Percentiles rank a stretch among this genome's conserved stretches.
phyloP scores from a whole-genome alignment of 2,888 invertebrate genomes.

The Megaustenia siamemsis region DNA sequence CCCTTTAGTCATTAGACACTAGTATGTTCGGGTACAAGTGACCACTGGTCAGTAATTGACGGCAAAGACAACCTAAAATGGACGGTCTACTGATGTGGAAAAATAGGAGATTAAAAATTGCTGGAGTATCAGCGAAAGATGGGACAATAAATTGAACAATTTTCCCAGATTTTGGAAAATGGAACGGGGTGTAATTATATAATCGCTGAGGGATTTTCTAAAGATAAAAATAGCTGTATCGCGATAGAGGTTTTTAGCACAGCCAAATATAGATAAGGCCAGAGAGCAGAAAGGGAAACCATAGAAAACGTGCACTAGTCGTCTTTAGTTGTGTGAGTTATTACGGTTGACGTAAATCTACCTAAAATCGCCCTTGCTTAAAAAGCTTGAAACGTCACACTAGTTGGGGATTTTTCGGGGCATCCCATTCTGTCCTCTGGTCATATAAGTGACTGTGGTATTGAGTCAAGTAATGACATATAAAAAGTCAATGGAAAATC shows the following conservation, averaged over 20 bases:
- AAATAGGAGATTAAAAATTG: conserved; percentile 50
- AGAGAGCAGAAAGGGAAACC: too few species aligned
- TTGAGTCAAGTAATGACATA: too few species aligned
- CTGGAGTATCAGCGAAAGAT: not conserved
- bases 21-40: conserved; percentile 9
- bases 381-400: too few species aligned
- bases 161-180: conserved; percentile 24
- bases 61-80: conserved; percentile 39
- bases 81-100: conserved; percentile 42
- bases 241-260: not conserved
- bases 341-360: too few species aligned
- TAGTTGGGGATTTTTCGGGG: too few species aligned
- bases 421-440: too few species aligned
- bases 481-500: too few species aligned
- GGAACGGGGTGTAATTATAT: conserved; percentile 19
- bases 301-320: too few species aligned
- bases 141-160: conserved; percentile 25
- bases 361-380: too few species aligned
- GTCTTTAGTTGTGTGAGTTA: too few species aligned
- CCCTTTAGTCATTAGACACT: conserved; percentile 5
- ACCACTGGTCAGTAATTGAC: conserved; percentile 44
- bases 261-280: too few species aligned
- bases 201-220: not conserved
- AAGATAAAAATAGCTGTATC: not conserved
- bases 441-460: too few species aligned